phyloP scores from a whole-genome alignment of 1,140 invertebrate genomes.

The Drosophila oshimai region DNA sequence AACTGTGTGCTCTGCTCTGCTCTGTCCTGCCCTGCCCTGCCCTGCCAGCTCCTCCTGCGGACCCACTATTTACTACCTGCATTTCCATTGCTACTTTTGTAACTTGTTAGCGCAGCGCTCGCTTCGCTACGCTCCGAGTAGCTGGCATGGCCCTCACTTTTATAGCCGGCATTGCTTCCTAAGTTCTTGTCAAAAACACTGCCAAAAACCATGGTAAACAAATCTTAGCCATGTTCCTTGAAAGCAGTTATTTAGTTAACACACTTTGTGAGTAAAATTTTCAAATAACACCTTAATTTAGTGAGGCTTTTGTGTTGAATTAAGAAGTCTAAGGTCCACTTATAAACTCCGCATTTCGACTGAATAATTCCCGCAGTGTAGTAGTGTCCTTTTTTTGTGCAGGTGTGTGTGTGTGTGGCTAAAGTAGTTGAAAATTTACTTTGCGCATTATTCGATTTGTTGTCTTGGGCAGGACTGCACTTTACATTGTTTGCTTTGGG shows the following conservation, averaged over 20 bases:
- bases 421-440: conserved; percentile 76
- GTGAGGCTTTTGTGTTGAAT: too few relatives aligned
- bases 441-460: conserved; percentile 80
- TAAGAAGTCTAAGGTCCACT: too few relatives aligned
- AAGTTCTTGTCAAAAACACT: conserved; percentile 3
- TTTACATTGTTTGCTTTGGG: conserved; percentile 75
- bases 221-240: too few relatives aligned
- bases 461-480: conserved; percentile 75
- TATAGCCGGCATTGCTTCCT: conserved; percentile 41
- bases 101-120: conserved; percentile 70
- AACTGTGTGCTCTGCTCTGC: conserved; percentile 51
- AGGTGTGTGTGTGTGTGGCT: conserved; percentile 10
- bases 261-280: too few relatives aligned
- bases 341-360: too few relatives aligned
- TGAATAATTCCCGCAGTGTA: too few relatives aligned
- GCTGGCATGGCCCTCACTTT: conserved; percentile 24
- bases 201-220: too few relatives aligned
- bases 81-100: conserved; percentile 81
- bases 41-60: not conserved
- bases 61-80: conserved; percentile 76
- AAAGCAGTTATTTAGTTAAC: too few relatives aligned
- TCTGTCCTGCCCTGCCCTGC: too few relatives aligned
- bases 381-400: not conserved
- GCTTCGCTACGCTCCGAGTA: conserved; percentile 45
- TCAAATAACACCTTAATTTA: too few relatives aligned